These are phyloP conservation scores for Bacillus rossius DNA, from an alignment of 1,140 invertebrate genomes.

Conservation along the genomic window DNA sequence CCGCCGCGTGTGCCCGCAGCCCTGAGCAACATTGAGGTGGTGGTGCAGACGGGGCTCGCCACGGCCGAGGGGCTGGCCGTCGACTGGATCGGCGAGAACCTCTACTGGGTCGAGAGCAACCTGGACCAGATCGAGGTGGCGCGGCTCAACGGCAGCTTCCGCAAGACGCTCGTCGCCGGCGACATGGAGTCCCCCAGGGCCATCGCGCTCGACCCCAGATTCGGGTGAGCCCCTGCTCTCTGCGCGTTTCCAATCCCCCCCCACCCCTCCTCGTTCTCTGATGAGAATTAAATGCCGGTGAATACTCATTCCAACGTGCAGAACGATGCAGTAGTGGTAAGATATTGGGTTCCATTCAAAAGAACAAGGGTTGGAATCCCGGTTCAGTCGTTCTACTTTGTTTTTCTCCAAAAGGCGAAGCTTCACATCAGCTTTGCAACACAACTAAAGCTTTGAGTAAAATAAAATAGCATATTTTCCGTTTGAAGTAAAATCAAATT, in stretches of 20 bases:
- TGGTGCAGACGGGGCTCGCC: slow-evolving; percentile 76
- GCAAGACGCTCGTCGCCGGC: slow-evolving; percentile 75
- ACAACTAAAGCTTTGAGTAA: too few relatives aligned
- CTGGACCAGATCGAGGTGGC: slow-evolving; percentile 89
- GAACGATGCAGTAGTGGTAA: too few relatives aligned
- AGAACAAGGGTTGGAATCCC: background rate
- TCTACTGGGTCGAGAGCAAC: slow-evolving; percentile 81
- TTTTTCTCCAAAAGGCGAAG: too few relatives aligned
- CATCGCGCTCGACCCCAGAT: slow-evolving; percentile 76
- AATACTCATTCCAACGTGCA: background rate
- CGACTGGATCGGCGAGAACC: slow-evolving; percentile 78
- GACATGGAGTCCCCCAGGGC: slow-evolving; percentile 83
- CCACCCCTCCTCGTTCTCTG: background rate
- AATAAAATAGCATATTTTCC: too few relatives aligned
- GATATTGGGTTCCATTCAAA: background rate
- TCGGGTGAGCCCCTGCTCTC: slow-evolving; percentile 47
- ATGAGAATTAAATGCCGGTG: too few relatives aligned
- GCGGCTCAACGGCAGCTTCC: slow-evolving; percentile 68
- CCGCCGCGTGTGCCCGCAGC: slow-evolving; percentile 45
- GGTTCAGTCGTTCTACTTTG: background rate
- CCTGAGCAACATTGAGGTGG: slow-evolving; percentile 71
- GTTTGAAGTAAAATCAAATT: too few relatives aligned
- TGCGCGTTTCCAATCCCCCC: background rate
- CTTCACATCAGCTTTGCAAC: too few relatives aligned
- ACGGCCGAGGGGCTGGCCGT: slow-evolving; percentile 83